phyloP scores from a whole-genome alignment of 53 echinoderm and acorn worm species.

The Stichopus horrens region DNA sequence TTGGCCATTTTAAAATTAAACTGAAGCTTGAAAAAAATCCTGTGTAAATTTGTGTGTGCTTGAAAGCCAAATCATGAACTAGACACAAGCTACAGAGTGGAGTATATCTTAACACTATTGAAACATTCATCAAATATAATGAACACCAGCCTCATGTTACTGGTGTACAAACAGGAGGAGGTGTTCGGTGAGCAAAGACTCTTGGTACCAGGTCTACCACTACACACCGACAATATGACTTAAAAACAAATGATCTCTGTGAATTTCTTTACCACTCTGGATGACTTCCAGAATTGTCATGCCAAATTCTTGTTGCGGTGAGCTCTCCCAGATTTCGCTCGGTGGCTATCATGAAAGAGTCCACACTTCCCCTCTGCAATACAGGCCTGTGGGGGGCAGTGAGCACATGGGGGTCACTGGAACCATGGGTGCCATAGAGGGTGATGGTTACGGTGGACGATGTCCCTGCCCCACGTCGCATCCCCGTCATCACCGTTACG shows the following conservation, averaged over 20 bases:
- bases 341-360: conserved; percentile 83
- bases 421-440: conserved; percentile 61
- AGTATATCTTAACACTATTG: no score
- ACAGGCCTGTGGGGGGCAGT: conserved; percentile 47
- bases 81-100: no score
- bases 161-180: no score
- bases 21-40: no score
- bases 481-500: conserved; percentile 85
- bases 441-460: conserved; percentile 77
- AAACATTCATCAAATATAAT: no score
- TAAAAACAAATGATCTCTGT: neutral
- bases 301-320: conserved; percentile 81
- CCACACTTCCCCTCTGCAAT: conserved; percentile 63
- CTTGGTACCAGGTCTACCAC: no score
- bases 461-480: conserved; percentile 82
- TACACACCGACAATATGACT: neutral
- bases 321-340: conserved; percentile 67
- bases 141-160: no score
- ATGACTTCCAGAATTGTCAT: conserved; percentile 71
- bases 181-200: no score
- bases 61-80: no score
- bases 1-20: no score
- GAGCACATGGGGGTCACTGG: conserved; percentile 79
- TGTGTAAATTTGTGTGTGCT: no score
- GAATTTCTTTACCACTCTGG: conserved; percentile 74